Evolutionary conservation across 2,797 vertebrate genomes (phyloP).

Genomic region (Adrianichthys oophorus): DNA sequence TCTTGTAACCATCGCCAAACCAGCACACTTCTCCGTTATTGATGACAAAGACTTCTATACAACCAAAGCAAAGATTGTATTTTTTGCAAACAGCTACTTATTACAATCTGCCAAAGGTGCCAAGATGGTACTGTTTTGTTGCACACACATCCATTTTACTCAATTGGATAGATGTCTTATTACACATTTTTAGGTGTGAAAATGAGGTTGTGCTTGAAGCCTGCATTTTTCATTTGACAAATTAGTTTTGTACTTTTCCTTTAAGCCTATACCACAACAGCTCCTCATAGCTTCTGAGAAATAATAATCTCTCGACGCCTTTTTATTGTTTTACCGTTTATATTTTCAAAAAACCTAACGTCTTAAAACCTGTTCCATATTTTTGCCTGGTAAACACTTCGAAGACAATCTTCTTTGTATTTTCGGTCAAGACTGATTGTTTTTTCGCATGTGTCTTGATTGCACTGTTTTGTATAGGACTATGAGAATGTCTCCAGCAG

Average conservation of each 20-base stretch:
- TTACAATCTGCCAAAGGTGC: too few species aligned
- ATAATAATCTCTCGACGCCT: slow-evolving; percentile 17
- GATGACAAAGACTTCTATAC: too few species aligned
- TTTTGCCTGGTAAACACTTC: slow-evolving; percentile 8
- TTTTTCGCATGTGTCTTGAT: slow-evolving; percentile 17
- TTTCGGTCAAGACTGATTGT: slow-evolving; percentile 4
- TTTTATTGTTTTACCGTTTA: slow-evolving; percentile 25
- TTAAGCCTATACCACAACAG: slow-evolving; percentile 7
- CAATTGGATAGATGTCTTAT: too few species aligned
- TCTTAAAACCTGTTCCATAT: slow-evolving; percentile 9
- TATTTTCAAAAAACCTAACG: slow-evolving; percentile 12
- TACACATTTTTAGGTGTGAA: too few species aligned
- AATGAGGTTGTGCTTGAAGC: too few species aligned
- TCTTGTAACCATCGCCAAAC: too few species aligned
- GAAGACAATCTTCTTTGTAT: slow-evolving; percentile 16
- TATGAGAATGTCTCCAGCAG: slow-evolving; percentile 13
- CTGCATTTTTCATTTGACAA: neutral
- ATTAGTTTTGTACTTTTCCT: slow-evolving; percentile 21
- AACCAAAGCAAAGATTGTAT: too few species aligned
- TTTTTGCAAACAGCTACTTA: too few species aligned
- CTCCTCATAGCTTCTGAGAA: slow-evolving; percentile 6
- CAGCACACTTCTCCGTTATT: too few species aligned
- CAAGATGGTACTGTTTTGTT: too few species aligned
- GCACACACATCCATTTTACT: too few species aligned
- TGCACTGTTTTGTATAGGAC: slow-evolving; percentile 15